A percentile compares a stretch with the other conserved stretches of the same genome.
Evolutionary conservation across 2,113 vertebrate genomes (phyloP).

Genomic region (Silurus meridionalis): DNA sequence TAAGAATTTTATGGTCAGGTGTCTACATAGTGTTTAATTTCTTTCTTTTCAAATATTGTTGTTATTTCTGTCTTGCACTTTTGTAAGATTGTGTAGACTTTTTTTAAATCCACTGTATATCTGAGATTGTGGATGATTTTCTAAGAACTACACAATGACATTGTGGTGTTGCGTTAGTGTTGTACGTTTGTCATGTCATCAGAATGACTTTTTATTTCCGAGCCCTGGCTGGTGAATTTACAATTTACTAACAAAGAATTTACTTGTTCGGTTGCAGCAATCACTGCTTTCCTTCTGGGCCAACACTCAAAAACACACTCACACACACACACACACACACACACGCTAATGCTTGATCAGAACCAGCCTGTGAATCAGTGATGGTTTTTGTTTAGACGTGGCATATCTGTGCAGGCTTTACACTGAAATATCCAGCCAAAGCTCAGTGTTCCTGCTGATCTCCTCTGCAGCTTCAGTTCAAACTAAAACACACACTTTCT

Average conservation of each 20-base stretch:
- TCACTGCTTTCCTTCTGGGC: conserved; percentile 38
- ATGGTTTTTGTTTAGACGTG: background rate
- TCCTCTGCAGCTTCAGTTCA: background rate
- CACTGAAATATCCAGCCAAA: background rate
- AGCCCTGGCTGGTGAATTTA: conserved; percentile 46
- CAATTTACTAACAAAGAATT: conserved; percentile 49
- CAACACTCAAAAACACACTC: background rate
- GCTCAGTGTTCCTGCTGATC: background rate
- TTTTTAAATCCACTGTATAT: conserved; percentile 29
- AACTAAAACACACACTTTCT: background rate
- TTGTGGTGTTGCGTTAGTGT: conserved; percentile 22
- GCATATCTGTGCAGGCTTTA: background rate
- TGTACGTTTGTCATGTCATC: background rate
- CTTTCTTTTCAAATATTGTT: conserved; percentile 31
- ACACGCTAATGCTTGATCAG: conserved; percentile 37
- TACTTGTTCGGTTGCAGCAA: conserved; percentile 54
- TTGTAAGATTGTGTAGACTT: background rate
- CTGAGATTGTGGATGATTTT: background rate
- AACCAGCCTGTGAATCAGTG: conserved; percentile 41
- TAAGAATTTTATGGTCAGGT: too few relatives aligned
- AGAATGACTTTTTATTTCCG: conserved; percentile 43
- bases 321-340: background rate
- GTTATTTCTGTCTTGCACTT: background rate
- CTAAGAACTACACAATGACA: conserved; percentile 43
- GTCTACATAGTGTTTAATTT: too few relatives aligned